Conservation (phyloP, 2,797 vertebrate species). For the Karalla daura region DNA sequence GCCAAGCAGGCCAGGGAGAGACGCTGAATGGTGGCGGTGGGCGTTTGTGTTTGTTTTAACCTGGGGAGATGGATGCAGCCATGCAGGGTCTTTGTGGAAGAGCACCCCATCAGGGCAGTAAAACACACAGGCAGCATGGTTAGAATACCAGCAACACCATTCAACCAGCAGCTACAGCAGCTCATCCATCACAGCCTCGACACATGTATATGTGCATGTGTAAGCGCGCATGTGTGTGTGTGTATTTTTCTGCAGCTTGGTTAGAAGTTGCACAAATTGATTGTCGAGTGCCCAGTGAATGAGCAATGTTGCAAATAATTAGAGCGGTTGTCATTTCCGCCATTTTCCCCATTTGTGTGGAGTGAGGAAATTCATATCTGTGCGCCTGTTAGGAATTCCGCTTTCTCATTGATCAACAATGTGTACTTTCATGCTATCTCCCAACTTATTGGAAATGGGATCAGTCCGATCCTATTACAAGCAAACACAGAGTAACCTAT, state of each 20-base stretch:
- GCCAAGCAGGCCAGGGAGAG: conserved; percentile 74
- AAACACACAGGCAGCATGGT: conserved; percentile 76
- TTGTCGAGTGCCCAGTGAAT: conserved; percentile 45
- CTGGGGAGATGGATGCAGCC: conserved; percentile 83
- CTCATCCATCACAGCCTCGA: conserved; percentile 70
- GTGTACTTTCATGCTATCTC: conserved; percentile 69
- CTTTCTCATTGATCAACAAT: conserved; percentile 68
- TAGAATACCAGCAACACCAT: conserved; percentile 79
- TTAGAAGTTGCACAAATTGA: conserved; percentile 54
- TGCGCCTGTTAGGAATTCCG: conserved; percentile 39
- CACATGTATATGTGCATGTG: conserved; percentile 41
- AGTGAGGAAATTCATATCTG: conserved; percentile 42
- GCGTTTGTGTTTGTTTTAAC: conserved; percentile 94
- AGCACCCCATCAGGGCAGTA: conserved; percentile 70
- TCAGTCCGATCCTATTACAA: conserved; percentile 75
- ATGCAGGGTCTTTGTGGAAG: conserved; percentile 68
- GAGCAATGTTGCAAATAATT: conserved; percentile 48
- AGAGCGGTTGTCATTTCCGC: conserved; percentile 28
- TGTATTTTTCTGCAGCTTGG: conserved; percentile 6
- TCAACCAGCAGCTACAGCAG: conserved; percentile 51
- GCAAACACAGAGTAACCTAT: conserved; percentile 74
- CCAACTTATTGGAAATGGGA: conserved; percentile 75
- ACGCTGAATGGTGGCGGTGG: conserved; percentile 74
- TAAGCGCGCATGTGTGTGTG: conserved; percentile 20
- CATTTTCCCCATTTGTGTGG: conserved; percentile 46